Evolutionary conservation across 2,888 invertebrate species (phyloP), one percentile per base, ranked within the genome.

Genomic region (Marasmarcha lunaedactyla): DNA sequence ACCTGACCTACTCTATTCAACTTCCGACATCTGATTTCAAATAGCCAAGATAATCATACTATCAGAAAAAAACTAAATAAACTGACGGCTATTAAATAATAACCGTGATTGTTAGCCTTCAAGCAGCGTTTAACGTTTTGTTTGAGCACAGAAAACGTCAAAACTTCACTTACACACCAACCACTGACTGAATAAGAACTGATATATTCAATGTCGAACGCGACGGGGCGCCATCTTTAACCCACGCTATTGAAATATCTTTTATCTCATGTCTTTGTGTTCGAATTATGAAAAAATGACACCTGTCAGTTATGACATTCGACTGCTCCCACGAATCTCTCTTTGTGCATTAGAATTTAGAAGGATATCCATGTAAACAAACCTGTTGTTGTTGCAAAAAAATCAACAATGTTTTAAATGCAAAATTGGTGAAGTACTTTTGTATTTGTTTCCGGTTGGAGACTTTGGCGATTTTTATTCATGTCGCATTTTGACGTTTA

Each of bases 241-340:
- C 50, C 60, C 57, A 62, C 61, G 12, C 34, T 70, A 72, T 71
- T 71, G 70, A 71, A 71, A 66, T 67, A 66, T 71, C 63, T 68
- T 63, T 63, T 65, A 62, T 65, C 61, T 63, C 52, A 46, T 54
- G 54, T 54, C 49, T 53, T 59, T 63, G 61, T 63, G 55, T 54
- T 48, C 40, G 35, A 47, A 51, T 49, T 61, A 55, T 56, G 50
- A 51, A 61, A 70, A 63, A 66, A 70, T 70, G 71, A 72, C 71
- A 71, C 70, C 71, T 72, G 72, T 70, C 72, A 72, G 52, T 62
- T 56, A 55, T 51, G 57, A 54, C 52, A 52, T 40, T 51, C 47
- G 50, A 49, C 50, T 68, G 63, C 63, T 68, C 67, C 66, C 68
- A 68, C 60, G 59, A 50, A 51, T 51, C 49, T 50, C 48, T 51